phyloP scores from a whole-genome alignment of 2,888 invertebrate genomes.

The Eudemis profundana region DNA sequence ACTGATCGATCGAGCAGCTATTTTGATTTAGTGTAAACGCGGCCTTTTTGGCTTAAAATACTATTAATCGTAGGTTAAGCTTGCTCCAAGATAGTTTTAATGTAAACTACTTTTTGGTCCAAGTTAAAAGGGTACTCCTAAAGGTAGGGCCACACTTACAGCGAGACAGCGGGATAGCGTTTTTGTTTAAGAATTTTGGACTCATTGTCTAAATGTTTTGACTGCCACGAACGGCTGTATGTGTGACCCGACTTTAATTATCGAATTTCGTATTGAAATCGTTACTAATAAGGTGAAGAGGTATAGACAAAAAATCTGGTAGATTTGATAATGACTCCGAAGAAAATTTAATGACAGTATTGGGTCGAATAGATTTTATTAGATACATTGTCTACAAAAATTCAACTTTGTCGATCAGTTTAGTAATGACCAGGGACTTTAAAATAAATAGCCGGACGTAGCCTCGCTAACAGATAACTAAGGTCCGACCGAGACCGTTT shows the following conservation, averaged over 20 bases:
- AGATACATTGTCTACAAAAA: background rate
- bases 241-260: background rate
- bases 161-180: background rate
- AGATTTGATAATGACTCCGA: conserved; percentile 10
- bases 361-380: background rate
- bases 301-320: background rate
- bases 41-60: conserved; percentile 41
- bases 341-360: background rate
- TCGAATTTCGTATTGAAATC: background rate
- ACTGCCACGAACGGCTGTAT: background rate
- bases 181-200: background rate
- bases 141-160: background rate
- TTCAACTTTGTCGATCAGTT: background rate
- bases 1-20: conserved; percentile 36
- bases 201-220: too few relatives aligned
- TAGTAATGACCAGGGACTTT: too few relatives aligned
- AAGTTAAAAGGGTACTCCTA: background rate
- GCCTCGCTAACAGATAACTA: too few relatives aligned
- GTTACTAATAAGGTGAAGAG: background rate
- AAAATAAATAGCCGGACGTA: too few relatives aligned
- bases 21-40: conserved; percentile 34
- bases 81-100: conserved; percentile 2
- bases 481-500: too few relatives aligned
- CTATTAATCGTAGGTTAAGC: conserved; percentile 20
- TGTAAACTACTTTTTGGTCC: conserved; percentile 4